These are phyloP conservation scores for Acrossocheilus wenchowensis DNA, from an alignment of 2,797 vertebrate species.

Conservation along the genomic window DNA sequence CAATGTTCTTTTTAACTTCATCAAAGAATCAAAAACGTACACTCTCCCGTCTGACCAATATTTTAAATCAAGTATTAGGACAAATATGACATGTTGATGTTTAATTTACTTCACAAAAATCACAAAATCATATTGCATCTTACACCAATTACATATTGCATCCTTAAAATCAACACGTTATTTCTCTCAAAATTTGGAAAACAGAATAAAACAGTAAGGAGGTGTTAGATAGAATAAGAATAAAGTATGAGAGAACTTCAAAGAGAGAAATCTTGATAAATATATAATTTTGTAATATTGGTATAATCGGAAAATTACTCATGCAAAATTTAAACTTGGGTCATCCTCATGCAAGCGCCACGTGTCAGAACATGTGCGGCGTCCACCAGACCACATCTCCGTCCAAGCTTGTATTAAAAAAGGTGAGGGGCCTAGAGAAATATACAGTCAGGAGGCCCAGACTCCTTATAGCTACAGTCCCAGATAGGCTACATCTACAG, in stretches of 20 bases:
- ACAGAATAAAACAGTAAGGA: background rate
- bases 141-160: background rate
- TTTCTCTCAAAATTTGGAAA: background rate
- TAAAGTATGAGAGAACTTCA: background rate
- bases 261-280: background rate
- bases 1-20: background rate
- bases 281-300: background rate
- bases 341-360: background rate
- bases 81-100: background rate
- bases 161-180: background rate
- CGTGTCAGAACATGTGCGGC: background rate
- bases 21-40: background rate
- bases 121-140: background rate
- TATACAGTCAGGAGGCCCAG: conserved; percentile 19
- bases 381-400: conserved; percentile 21
- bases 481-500: conserved; percentile 7
- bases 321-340: background rate
- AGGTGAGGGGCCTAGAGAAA: conserved; percentile 38
- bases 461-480: background rate
- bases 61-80: background rate
- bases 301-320: background rate
- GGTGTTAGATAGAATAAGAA: background rate
- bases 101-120: background rate
- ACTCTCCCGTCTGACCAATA: background rate
- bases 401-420: conserved; percentile 10